Evolutionary conservation across 30 jellyfish, hydroid and myxozoan species (phyloP), one percentile per base, ranked within the genome.

Genomic region (Sanderia malayensis): DNA sequence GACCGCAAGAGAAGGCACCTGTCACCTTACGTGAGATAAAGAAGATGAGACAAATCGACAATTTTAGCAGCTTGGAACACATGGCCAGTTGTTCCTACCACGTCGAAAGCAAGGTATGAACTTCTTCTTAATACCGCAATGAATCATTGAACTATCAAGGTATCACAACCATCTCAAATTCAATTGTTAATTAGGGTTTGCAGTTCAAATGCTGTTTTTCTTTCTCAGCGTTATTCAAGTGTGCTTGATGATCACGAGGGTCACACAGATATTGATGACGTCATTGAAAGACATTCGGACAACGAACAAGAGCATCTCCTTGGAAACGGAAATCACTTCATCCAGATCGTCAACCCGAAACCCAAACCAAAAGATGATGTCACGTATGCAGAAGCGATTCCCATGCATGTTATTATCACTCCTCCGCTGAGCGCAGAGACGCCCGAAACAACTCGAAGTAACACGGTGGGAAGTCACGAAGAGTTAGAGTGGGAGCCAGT

Each of bases 401-500:
- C 81, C 4, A 78, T 78, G 44, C 89, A 46, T 8, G 89, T 44
- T 17, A 78, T 78, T 23, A 64, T 19, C 3, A 49, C 64, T 8
- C 23, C 64, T 4, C n/a, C n/a, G n/a, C n/a, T n/a, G n/a, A 9
- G 25, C 24, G 3, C 64, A 3, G 89, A 78, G 31, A 78, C 89
- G 26, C 89, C 82, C 18, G 59, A 57, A 13, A 65, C 86, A 15
- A 81, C 52, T 0, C 79, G 72, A 24, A 71, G 86, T 59, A 82
- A 86, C 32, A 79, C 71, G 4, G 1, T 53, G 55, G 83, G 69
- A 3, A 82, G 94, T 53, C 74, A 82, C 20, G 21, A 45, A 7
- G 94, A 82, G 59, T 32, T 82, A 37, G 94, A 82, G 47, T 82
- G 94, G 94, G 94, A 82, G 33, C 94, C 94, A 10, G 74, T 67